These are phyloP conservation scores for Pteria penguin DNA, from an alignment of 2,888 invertebrate genomes.

Conservation along the genomic window DNA sequence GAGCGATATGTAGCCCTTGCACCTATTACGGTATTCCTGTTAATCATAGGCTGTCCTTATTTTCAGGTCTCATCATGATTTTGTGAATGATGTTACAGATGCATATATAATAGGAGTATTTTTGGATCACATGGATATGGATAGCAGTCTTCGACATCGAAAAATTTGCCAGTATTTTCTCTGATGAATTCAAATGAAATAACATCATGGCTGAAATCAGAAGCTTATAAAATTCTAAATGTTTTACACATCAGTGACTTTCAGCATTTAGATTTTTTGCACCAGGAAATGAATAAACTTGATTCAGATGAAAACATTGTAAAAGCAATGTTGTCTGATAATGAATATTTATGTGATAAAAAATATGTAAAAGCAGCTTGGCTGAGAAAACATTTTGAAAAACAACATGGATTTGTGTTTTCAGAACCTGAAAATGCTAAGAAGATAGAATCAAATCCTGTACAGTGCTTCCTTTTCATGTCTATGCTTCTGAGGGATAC, in stretches of 20 bases:
- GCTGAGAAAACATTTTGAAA: conserved; percentile 24
- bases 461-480: conserved; percentile 29
- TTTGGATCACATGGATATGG: neutral
- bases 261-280: conserved; percentile 9
- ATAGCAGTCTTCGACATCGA: neutral
- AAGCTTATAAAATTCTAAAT: conserved; percentile 17
- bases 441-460: conserved; percentile 4
- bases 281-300: conserved; percentile 6
- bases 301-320: conserved; percentile 13
- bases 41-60: neutral
- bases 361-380: conserved; percentile 16
- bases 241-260: conserved; percentile 12
- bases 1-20: too few relatives aligned
- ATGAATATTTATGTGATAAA: conserved; percentile 29
- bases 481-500: conserved; percentile 30
- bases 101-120: conserved; percentile 19
- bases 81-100: conserved; percentile 28
- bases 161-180: conserved; percentile 1
- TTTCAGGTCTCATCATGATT: conserved; percentile 18
- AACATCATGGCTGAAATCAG: conserved; percentile 11
- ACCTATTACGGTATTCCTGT: too few relatives aligned
- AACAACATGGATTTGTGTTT: conserved; percentile 29
- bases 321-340: conserved; percentile 18
- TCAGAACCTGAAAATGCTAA: conserved; percentile 7
- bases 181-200: neutral